These are phyloP conservation scores for Delia radicum DNA, from an alignment of 1,140 invertebrate genomes.

Conservation along the genomic window DNA sequence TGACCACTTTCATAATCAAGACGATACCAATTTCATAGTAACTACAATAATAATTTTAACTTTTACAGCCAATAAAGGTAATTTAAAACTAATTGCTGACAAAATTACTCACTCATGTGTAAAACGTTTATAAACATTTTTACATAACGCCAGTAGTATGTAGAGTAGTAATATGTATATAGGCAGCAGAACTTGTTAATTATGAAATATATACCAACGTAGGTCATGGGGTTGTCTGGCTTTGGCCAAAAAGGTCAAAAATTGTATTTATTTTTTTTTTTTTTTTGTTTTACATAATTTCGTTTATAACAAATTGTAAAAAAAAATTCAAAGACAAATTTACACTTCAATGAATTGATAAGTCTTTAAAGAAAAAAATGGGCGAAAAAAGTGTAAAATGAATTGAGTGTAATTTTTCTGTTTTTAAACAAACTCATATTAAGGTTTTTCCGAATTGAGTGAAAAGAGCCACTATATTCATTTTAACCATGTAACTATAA, in stretches of 20 bases:
- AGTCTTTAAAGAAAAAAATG: not conserved
- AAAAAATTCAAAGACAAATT: not conserved
- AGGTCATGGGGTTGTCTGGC: too few relatives aligned
- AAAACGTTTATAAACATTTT: constrained; percentile 10
- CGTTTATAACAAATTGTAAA: not conserved
- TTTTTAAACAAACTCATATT: too few relatives aligned
- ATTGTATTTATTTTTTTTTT: not conserved
- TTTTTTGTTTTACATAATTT: not conserved
- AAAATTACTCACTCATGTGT: constrained; percentile 13
- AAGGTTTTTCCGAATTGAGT: not conserved
- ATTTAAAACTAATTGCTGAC: constrained; percentile 12
- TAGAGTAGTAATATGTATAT: too few relatives aligned
- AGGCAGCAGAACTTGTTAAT: too few relatives aligned
- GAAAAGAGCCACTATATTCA: not conserved
- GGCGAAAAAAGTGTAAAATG: not conserved
- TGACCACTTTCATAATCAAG: too few relatives aligned
- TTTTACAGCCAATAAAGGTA: not conserved
- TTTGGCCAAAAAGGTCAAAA: too few relatives aligned
- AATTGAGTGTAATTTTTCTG: not conserved
- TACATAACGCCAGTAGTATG: not conserved
- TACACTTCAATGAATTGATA: not conserved
- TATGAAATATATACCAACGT: too few relatives aligned
- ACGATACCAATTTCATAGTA: too few relatives aligned
- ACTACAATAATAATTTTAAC: too few relatives aligned
- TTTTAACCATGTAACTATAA: not conserved